These are phyloP conservation scores for Alauda arvensis DNA, from an alignment of 2,797 vertebrate genomes.

Conservation along the genomic window DNA sequence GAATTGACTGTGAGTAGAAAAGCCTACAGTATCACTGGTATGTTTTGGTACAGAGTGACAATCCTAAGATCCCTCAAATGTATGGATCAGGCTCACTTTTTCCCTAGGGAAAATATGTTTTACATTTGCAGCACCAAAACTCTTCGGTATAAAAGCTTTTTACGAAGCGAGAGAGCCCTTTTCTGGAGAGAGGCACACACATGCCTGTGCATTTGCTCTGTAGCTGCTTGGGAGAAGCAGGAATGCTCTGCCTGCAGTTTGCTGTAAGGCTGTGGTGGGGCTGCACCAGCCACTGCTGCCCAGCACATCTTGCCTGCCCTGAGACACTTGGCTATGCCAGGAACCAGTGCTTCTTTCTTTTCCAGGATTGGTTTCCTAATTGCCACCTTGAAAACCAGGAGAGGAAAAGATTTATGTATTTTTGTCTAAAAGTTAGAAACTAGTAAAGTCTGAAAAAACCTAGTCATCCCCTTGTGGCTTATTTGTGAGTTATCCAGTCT, in stretches of 20 bases:
- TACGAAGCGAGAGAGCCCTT: not conserved
- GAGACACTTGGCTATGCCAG: rapidly evolving
- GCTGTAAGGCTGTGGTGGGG: not conserved
- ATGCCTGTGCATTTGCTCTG: not conserved
- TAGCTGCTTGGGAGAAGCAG: not conserved
- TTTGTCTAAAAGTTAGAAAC: not conserved
- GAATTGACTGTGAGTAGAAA: not conserved
- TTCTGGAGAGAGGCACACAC: not conserved
- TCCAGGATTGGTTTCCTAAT: not conserved
- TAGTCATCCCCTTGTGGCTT: not conserved
- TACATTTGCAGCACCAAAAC: not conserved
- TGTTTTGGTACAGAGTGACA: not conserved
- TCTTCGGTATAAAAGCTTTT: not conserved
- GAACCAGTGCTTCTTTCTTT: not conserved
- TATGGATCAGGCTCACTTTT: not conserved
- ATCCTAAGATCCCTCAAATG: not conserved
- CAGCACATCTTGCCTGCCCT: not conserved
- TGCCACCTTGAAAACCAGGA: not conserved
- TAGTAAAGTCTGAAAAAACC: not conserved
- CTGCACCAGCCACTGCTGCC: not conserved
- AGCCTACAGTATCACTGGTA: not conserved
- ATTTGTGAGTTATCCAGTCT: not conserved
- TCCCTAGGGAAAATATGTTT: not conserved
- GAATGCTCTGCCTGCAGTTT: not conserved
- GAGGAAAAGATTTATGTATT: not conserved